Base-by-base conservation (phyloP, 2,113 vertebrate genomes). In the Nyctereutes procyonoides region DNA sequence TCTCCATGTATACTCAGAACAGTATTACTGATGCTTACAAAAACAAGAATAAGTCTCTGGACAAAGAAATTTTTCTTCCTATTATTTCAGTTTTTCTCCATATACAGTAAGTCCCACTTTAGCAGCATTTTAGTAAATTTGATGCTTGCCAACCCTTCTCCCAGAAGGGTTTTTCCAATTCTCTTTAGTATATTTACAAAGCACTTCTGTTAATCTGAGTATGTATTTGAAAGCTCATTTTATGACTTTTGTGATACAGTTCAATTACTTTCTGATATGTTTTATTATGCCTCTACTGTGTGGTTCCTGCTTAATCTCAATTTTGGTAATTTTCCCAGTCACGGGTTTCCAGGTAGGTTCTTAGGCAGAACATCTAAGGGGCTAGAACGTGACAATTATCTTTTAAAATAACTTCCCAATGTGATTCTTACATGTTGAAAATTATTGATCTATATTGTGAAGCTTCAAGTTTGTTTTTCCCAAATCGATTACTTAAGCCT, bases 311-410 rank as follows among this genome's bases (percentile, higher is more conserved):
- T 81, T 80, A 63, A 55, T 28, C 5, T 89, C 53, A 82, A 58
- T 76, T 89, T 85, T 28, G 80, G 0, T 77, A 86, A 77, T 94
- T 76, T 24, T 92, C 28, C 17, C 26, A 77, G n/a, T 43, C 51
- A 80, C 43, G 73, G 87, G 80, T 93, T 90, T 97, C 69, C 67
- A 79, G 84, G 51, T 62, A 7, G 67, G 74, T 88, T 71, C 48
- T 95, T 77, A 88, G 24, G 48, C 26, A 92, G 76, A 91, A n/a
- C 76, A 94, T 71, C 24, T 80, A 43, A 89, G 30, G 43, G 63
- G 26, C 35, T 80, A 87, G 17, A 67, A 22, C 48, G 83, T 90
- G 53, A 93, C 91, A 86, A 96, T 79, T 53, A 92, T 2, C 35
- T 62, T 58, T 17, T 55, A 19, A 69, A 96, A 95, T 30, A 60